Conservation (phyloP, 2,797 vertebrate genomes). For the Calcarius lapponicus region DNA sequence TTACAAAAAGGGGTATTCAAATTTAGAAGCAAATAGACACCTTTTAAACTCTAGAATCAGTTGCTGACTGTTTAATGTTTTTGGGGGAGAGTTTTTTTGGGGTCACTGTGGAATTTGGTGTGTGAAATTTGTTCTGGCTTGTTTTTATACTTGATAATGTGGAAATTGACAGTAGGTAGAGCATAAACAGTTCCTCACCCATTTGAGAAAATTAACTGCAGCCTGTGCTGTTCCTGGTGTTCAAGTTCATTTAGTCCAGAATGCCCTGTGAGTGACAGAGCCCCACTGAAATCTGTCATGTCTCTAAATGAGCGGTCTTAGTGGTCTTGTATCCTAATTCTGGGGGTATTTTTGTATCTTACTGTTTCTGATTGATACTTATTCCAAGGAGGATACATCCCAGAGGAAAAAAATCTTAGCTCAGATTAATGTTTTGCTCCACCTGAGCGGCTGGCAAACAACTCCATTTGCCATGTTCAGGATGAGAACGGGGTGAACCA, state of each 20-base stretch:
- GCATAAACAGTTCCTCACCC: background rate
- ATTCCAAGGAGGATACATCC: background rate
- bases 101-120: background rate
- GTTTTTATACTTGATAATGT: background rate
- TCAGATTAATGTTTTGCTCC: background rate
- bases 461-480: conserved; percentile 31
- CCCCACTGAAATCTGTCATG: background rate
- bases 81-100: fast-evolving
- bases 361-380: background rate
- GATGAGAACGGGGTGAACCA: conserved; percentile 94
- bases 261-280: background rate
- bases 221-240: background rate
- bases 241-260: background rate
- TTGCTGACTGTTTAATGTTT: background rate
- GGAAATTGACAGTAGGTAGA: background rate
- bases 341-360: background rate
- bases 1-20: background rate
- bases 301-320: background rate
- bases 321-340: background rate
- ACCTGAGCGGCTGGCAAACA: fast-evolving
- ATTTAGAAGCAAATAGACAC: background rate
- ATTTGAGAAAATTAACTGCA: background rate
- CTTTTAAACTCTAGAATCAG: background rate
- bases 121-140: background rate
- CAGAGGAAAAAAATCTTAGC: background rate